Evolutionary conservation across 2,113 vertebrate genomes (phyloP), one percentile per base, ranked within the genome.

Genomic region (Daphoenositta chrysoptera): DNA sequence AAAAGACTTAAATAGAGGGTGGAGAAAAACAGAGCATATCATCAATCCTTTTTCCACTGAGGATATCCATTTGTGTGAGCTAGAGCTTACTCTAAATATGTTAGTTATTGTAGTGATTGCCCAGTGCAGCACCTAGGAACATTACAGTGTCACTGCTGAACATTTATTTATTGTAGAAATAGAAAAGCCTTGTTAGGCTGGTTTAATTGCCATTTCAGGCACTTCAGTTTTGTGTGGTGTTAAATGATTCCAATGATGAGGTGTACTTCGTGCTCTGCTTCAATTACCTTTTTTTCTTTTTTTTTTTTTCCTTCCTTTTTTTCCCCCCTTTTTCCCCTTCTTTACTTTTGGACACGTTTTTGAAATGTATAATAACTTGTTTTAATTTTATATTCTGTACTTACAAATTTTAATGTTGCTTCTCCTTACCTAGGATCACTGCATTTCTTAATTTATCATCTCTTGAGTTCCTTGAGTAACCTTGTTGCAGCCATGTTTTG

Each of bases 401-500:
- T 93, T 87, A 57, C 0, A 5, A 82, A 89, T 96, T 95, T 96
- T 87, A 95, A 92, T 82, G 57, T 90, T 94, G 90, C 88, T 95
- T 96, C 80, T 96, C 90, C 93, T 95, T 96, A 68, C 94, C 92
- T 94, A 96, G 93, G 86, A 89, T 96, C 94, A 95, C 95, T 96
- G 92, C 92, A 93, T 97, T 97, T 97, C 94, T 96, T 96, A 93
- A 94, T 96, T 96, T 95, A 95, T 89, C 90, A 95, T 89, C 88
- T 96, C 95, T 96, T 97, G 96, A 93, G 86, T 97, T 96, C 93
- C 96, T 94, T 92, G 90, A 94, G 86, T 97, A 96, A 94, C 94
- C 93, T 96, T 97, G 95, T 96, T 96, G 96, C 96, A 95, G 92
- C 96, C 96, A 96, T 96, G 90, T 96, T 96, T 96, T 96, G 92